Conservation (phyloP, 1,140 invertebrate genomes). For the Orchesella cincta region DNA sequence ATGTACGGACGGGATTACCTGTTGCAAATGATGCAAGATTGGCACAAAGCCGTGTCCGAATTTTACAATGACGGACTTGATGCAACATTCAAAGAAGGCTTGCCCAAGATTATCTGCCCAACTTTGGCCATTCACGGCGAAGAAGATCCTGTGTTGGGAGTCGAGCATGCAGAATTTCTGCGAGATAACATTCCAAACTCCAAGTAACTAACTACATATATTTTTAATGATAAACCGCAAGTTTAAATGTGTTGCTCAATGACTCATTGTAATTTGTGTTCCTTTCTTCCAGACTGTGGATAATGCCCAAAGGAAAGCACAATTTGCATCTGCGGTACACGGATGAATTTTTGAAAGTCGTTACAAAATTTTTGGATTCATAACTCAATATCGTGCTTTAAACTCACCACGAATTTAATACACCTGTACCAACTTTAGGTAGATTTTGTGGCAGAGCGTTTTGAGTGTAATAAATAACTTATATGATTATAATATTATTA, state of each 20-base stretch:
- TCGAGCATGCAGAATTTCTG: constrained; percentile 71
- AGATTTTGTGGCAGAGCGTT: not conserved
- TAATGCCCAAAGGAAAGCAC: constrained; percentile 79
- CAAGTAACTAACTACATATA: constrained; percentile 58
- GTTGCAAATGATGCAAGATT: constrained; percentile 67
- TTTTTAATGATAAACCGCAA: not conserved
- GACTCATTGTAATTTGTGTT: not conserved
- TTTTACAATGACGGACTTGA: constrained; percentile 65
- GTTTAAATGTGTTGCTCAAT: not conserved
- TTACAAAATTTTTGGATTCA: constrained; percentile 68
- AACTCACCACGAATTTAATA: no score
- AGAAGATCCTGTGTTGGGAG: constrained; percentile 75
- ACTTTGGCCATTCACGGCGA: constrained; percentile 79
- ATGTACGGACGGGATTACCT: constrained; percentile 77
- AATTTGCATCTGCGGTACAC: constrained; percentile 78
- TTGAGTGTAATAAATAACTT: no score
- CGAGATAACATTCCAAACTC: constrained; percentile 67
- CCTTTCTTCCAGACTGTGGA: constrained; percentile 61
- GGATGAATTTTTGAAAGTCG: constrained; percentile 75
- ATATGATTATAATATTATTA: no score
- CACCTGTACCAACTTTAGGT: no score
- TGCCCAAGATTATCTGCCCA: constrained; percentile 69
- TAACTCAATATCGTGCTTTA: no score
- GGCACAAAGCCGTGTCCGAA: constrained; percentile 61
- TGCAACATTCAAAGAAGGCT: constrained; percentile 68